Evolutionary conservation across 2,113 vertebrate genomes (phyloP).

Genomic region (Apus apus): DNA sequence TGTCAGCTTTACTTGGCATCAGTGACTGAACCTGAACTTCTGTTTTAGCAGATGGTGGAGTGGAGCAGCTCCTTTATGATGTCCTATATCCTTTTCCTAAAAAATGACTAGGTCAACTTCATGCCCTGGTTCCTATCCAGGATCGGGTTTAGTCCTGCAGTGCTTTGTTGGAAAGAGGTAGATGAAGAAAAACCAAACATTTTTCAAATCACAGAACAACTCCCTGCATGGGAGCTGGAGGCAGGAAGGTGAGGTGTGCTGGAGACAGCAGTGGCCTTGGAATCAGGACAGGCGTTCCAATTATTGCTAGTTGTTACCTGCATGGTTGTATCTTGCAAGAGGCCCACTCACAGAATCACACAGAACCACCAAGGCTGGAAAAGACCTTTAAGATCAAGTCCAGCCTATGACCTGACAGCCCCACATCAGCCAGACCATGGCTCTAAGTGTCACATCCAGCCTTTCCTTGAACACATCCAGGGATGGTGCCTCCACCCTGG

Average conservation of each 20-base stretch:
- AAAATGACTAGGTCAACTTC: neutral
- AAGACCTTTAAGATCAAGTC: too few species aligned
- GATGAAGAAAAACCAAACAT: neutral
- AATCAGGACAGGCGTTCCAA: neutral
- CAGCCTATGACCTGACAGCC: too few species aligned
- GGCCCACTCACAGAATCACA: neutral
- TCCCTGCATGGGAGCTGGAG: neutral
- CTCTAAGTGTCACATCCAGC: too few species aligned
- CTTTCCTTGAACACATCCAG: too few species aligned
- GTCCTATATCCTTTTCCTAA: neutral
- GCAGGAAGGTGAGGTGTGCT: neutral
- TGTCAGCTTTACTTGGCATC: neutral
- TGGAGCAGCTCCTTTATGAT: neutral
- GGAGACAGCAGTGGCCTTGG: neutral
- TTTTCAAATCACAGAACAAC: fast-evolving
- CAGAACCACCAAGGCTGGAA: too few species aligned
- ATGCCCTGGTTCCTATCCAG: neutral
- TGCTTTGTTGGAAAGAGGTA: neutral
- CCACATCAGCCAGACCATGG: too few species aligned
- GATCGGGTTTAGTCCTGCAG: neutral
- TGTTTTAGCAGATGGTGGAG: neutral
- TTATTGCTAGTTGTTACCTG: neutral
- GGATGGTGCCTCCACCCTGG: too few species aligned
- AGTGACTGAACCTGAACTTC: neutral
- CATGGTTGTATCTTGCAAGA: fast-evolving